Evolutionary conservation across 2,888 invertebrate genomes (phyloP), one percentile per base, ranked within the genome.

Genomic region (Aphodius sticticus): DNA sequence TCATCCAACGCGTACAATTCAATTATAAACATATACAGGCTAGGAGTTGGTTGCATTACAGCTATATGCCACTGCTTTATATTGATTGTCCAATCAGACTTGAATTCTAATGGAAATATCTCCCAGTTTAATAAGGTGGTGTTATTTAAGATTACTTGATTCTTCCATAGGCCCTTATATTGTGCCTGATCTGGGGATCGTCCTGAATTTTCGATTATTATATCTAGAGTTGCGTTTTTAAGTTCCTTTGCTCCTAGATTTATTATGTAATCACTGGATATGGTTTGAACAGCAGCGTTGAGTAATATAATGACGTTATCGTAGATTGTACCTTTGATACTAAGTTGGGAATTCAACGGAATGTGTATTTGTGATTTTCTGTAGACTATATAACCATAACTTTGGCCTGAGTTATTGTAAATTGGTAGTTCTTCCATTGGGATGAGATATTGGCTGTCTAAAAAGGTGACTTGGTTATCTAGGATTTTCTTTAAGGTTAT

Each of bases 161-260:
- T 91, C 81, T 90, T 87, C 86, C 88, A 87, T 4, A 89, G 80
- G 0, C 90, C 90, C 83, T 86, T 90, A 84, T 81, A 83, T 80
- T 89, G 87, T 70, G 82, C 77, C 6, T 88, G 88, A 69, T 85
- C 88, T 87, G 96, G 96, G 69, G 95, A 92, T 78, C 96, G 92
- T 7, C 97, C 97, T 90, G 95, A 95, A 87, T 95, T 96, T 89
- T 97, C 97, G 2, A 91, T 90, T 0, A 93, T 83, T 9, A 92
- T 81, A 79, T 90, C 89, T 16, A 91, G 78, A 70, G 87, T 88
- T 2, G 87, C 87, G 3, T 85, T 84, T 16, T 84, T 83, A 12
- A 83, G 16, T 79, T 84, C 84, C 89, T 90, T 90, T 82, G 86
- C 90, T 12, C 90, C 90, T 83, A 90, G 90, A 14, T 84, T 84